phyloP scores from a whole-genome alignment of 2,888 invertebrate species.

The Ornithoptera priamus region DNA sequence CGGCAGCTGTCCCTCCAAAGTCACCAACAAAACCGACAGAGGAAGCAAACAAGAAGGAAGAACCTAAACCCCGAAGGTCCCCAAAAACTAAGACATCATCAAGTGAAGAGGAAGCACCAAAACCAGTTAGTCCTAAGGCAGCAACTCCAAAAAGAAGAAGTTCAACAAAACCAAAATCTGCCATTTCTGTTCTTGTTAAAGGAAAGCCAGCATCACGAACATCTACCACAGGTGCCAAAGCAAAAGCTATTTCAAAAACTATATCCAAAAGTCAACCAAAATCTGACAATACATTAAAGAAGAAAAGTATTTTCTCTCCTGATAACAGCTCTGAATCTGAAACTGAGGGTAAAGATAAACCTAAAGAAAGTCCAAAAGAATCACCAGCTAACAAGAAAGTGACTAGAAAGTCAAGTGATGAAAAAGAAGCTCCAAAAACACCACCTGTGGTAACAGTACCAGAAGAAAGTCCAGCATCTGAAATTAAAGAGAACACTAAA shows the following conservation, averaged over 20 bases:
- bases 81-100: slow-evolving; percentile 77
- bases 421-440: slow-evolving; percentile 54
- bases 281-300: slow-evolving; percentile 72
- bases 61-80: slow-evolving; percentile 54
- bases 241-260: slow-evolving; percentile 64
- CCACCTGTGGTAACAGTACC: slow-evolving; percentile 48
- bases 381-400: slow-evolving; percentile 58
- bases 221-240: slow-evolving; percentile 62
- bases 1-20: slow-evolving; percentile 51
- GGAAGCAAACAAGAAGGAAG: slow-evolving; percentile 62
- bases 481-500: slow-evolving; percentile 55
- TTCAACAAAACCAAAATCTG: slow-evolving; percentile 82
- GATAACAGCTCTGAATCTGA: slow-evolving; percentile 82
- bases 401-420: slow-evolving; percentile 65
- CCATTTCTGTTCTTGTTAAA: slow-evolving; percentile 82
- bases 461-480: slow-evolving; percentile 51
- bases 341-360: slow-evolving; percentile 59
- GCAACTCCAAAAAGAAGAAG: slow-evolving; percentile 71
- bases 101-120: slow-evolving; percentile 81
- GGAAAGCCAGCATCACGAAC: slow-evolving; percentile 57
- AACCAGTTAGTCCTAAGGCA: slow-evolving; percentile 60
- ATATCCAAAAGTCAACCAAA: slow-evolving; percentile 54
- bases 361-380: slow-evolving; percentile 51
- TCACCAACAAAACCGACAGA: slow-evolving; percentile 59
- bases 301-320: slow-evolving; percentile 91